Conservation (phyloP, 2,888 invertebrate genomes). For the Sisyra nigra region DNA sequence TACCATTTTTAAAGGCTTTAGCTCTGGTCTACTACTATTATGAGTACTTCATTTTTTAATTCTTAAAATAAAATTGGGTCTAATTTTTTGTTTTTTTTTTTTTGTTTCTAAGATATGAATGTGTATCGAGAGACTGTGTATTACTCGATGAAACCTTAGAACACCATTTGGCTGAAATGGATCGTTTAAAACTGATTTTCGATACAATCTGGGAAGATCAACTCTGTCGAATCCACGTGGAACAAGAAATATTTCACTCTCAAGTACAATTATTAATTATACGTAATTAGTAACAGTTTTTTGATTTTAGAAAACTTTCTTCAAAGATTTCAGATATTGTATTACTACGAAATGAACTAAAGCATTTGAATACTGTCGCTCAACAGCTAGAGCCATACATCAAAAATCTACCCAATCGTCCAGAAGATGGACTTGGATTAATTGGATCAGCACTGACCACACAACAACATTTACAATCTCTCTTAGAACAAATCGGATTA, state of each 20-base stretch:
- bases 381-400: slow-evolving; percentile 50
- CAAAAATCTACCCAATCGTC: slow-evolving; percentile 26
- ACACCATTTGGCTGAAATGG: slow-evolving; percentile 41
- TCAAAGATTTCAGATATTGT: slow-evolving; percentile 41
- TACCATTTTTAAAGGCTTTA: too few relatives aligned
- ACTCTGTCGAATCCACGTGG: slow-evolving; percentile 48
- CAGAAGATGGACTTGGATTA: neutral
- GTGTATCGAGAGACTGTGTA: slow-evolving; percentile 38
- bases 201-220: slow-evolving; percentile 58
- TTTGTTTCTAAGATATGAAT: slow-evolving; percentile 24
- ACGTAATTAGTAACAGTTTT: neutral
- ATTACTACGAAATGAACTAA: slow-evolving; percentile 44
- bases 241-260: slow-evolving; percentile 48
- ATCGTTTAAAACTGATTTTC: slow-evolving; percentile 38
- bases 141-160: slow-evolving; percentile 41
- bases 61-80: too few relatives aligned
- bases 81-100: neutral
- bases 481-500: slow-evolving; percentile 34
- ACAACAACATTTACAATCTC: slow-evolving; percentile 32
- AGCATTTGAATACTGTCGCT: slow-evolving; percentile 42
- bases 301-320: too few relatives aligned
- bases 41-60: too few relatives aligned
- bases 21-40: too few relatives aligned
- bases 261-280: slow-evolving; percentile 23
- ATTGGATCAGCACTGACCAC: slow-evolving; percentile 18